Conservation (phyloP, 2,797 vertebrate species). For the Sebastolobus altivelis region DNA sequence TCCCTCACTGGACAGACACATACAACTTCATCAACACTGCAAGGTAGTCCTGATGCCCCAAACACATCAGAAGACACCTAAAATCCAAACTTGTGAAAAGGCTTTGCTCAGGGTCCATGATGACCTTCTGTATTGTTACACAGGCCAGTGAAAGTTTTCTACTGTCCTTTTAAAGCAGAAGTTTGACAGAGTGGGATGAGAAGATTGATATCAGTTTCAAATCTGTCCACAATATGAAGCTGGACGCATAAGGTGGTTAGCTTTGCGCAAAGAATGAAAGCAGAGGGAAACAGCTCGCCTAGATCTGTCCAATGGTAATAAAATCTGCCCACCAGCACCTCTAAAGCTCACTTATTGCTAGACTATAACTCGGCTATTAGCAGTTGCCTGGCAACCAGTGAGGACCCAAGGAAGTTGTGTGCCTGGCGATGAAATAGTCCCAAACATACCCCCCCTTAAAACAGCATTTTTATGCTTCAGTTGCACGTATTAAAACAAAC, state of each 20-base stretch:
- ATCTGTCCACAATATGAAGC: not conserved
- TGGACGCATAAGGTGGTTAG: not conserved
- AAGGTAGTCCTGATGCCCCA: constrained; percentile 75
- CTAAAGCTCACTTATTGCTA: not conserved
- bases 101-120: not conserved
- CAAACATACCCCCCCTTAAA: too few species aligned
- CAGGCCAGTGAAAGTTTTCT: not conserved
- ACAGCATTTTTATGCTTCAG: too few species aligned
- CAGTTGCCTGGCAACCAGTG: too few species aligned
- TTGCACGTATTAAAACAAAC: accelerated
- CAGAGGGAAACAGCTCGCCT: too few species aligned
- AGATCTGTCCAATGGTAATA: not conserved
- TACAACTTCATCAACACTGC: constrained; percentile 91
- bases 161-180: not conserved
- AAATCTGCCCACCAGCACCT: not conserved
- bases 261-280: not conserved
- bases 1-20: constrained; percentile 93
- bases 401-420: too few species aligned
- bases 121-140: not conserved
- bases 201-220: not conserved
- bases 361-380: accelerated
- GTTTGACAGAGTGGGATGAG: not conserved
- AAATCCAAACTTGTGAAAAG: not conserved
- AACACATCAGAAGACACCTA: not conserved
- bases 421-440: too few species aligned